Conservation (phyloP, 2,113 vertebrate species). For the Hippolais icterina region DNA sequence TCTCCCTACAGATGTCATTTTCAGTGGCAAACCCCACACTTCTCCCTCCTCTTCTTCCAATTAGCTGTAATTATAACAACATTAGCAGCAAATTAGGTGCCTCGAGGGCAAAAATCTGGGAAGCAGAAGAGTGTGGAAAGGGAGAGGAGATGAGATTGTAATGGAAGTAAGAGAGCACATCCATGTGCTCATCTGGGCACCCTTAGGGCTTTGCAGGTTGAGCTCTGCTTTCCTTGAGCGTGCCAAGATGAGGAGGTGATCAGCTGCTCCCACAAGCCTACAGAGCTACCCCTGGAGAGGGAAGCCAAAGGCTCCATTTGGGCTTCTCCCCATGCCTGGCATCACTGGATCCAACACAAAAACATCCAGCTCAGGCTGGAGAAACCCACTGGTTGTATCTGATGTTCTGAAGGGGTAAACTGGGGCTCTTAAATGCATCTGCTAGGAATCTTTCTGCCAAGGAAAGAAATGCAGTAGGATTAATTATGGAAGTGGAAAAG, state of each 20-base stretch:
- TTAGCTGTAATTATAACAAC: constrained; percentile 48
- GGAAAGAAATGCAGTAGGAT: neutral
- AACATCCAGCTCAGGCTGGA: neutral
- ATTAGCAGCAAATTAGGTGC: constrained; percentile 18
- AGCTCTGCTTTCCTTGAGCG: neutral
- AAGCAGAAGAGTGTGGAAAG: neutral
- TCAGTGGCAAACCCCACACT: neutral
- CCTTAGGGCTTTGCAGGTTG: neutral
- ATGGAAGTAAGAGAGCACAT: neutral
- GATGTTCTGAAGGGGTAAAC: neutral
- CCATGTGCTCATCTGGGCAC: neutral
- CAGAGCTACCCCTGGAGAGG: neutral
- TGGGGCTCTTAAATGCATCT: neutral
- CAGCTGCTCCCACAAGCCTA: neutral
- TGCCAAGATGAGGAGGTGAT: neutral
- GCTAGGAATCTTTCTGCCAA: neutral
- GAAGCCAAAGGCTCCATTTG: neutral
- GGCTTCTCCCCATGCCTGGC: neutral
- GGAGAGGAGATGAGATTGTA: neutral
- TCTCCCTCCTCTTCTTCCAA: constrained; percentile 28
- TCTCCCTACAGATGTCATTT: neutral
- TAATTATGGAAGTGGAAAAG: neutral
- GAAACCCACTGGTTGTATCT: neutral
- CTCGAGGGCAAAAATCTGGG: constrained; percentile 53
- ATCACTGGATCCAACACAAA: neutral